Conservation (phyloP, 2,888 invertebrate species). For the Alloscopus bannaensis region DNA sequence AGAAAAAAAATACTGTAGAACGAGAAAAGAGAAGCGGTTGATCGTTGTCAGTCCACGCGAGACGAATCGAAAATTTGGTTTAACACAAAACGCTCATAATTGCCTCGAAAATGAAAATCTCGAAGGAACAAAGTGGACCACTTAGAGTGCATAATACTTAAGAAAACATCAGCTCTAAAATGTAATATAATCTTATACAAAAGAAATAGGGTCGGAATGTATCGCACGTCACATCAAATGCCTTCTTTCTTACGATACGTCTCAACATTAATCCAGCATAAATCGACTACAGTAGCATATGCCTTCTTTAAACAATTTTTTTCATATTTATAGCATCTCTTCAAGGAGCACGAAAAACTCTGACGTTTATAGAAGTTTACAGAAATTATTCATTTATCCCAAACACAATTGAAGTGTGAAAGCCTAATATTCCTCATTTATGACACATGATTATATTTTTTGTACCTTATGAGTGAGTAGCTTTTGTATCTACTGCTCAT, state of each 20-base stretch:
- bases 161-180: slow-evolving; percentile 7
- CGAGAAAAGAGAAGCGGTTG: slow-evolving; percentile 30
- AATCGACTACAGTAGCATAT: slow-evolving; percentile 3
- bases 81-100: slow-evolving; percentile 73
- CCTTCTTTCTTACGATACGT: too few species aligned
- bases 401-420: slow-evolving; percentile 48
- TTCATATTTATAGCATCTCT: slow-evolving; percentile 23
- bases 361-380: not conserved
- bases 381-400: not conserved
- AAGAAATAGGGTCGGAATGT: too few species aligned
- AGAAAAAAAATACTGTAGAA: not conserved
- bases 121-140: slow-evolving; percentile 47
- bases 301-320: slow-evolving; percentile 15
- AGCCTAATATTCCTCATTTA: slow-evolving; percentile 28
- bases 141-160: slow-evolving; percentile 46
- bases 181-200: too few species aligned
- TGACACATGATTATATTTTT: not conserved
- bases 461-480: not conserved
- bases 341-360: not conserved
- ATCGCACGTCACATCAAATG: too few species aligned
- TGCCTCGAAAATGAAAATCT: slow-evolving; percentile 58
- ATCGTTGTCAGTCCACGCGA: slow-evolving; percentile 70
- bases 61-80: slow-evolving; percentile 73
- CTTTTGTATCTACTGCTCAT: not conserved
- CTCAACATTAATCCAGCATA: not conserved